Evolutionary conservation across 1,140 invertebrate species (phyloP).

Genomic region (Pissodes strobi): DNA sequence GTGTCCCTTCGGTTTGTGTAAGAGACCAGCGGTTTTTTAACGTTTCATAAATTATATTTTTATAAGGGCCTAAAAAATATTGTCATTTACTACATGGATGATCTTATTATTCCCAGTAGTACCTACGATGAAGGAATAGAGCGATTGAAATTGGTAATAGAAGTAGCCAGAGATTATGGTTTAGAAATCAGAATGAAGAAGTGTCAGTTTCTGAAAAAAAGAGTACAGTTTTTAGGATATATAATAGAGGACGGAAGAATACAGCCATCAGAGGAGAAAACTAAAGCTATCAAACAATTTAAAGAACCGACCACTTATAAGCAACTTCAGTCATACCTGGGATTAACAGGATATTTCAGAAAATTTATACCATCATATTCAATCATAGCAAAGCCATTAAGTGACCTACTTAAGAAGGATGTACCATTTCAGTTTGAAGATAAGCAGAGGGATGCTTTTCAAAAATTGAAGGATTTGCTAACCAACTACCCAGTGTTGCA

Average conservation of each 20-base stretch:
- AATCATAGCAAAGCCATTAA: slow-evolving; percentile 43
- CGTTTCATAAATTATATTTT: slow-evolving; percentile 44
- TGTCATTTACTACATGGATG: slow-evolving; percentile 37
- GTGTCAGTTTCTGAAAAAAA: slow-evolving; percentile 33
- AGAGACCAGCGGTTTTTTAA: slow-evolving; percentile 30
- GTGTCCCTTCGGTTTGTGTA: slow-evolving; percentile 41
- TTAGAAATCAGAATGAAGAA: slow-evolving; percentile 53
- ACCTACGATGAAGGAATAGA: slow-evolving; percentile 27
- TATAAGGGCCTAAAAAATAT: slow-evolving; percentile 36
- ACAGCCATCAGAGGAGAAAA: slow-evolving; percentile 37
- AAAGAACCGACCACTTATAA: slow-evolving; percentile 47
- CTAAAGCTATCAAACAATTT: slow-evolving; percentile 44
- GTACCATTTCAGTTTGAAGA: slow-evolving; percentile 4
- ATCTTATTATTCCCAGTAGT: slow-evolving; percentile 38
- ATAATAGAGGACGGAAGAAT: slow-evolving; percentile 22
- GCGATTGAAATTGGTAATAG: slow-evolving; percentile 34
- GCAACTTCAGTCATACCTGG: slow-evolving; percentile 43
- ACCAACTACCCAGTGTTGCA: slow-evolving; percentile 48
- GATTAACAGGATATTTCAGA: no score
- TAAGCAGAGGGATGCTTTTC: slow-evolving; percentile 30
- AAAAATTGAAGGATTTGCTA: slow-evolving; percentile 28
- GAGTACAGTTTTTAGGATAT: slow-evolving; percentile 30
- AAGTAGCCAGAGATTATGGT: slow-evolving; percentile 47
- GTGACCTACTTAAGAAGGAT: slow-evolving; percentile 31
- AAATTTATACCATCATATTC: no score